Conservation (phyloP, 2,888 invertebrate species). For the Ophioninae sp. region DNA sequence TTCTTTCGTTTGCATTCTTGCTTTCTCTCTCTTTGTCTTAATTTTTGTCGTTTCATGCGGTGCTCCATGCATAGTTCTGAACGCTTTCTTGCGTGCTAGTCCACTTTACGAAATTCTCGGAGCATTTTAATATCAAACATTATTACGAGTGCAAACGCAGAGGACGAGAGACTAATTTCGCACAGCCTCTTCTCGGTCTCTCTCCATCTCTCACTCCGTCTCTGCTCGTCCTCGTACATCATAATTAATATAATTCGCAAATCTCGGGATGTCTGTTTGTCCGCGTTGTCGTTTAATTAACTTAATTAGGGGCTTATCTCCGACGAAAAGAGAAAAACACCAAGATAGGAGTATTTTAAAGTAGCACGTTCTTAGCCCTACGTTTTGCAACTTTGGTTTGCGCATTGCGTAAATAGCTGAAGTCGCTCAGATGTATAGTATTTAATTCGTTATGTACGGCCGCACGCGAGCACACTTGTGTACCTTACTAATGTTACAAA, state of each 20-base stretch:
- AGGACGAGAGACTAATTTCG: constrained; percentile 49
- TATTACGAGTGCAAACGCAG: constrained; percentile 49
- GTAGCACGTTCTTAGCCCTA: not conserved
- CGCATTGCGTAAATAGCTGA: not conserved
- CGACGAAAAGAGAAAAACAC: not conserved
- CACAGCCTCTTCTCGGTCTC: not conserved
- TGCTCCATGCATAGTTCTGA: constrained; percentile 22
- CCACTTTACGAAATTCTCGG: constrained; percentile 55
- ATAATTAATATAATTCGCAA: constrained; percentile 59
- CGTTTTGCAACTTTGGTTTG: not conserved
- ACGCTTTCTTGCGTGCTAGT: constrained; percentile 23
- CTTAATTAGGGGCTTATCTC: constrained; percentile 32
- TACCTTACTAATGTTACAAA: not conserved
- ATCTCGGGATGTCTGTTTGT: constrained; percentile 39
- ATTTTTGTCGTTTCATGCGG: constrained; percentile 9
- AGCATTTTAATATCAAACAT: constrained; percentile 59
- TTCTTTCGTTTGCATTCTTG: not conserved
- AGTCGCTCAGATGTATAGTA: not conserved
- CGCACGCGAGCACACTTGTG: not conserved
- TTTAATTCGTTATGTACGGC: not conserved
- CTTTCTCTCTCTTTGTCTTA: constrained; percentile 1
- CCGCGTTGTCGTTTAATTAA: constrained; percentile 51
- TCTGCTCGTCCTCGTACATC: constrained; percentile 38
- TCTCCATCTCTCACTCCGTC: not conserved
- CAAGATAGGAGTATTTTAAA: not conserved